phyloP scores from a whole-genome alignment of 1,140 invertebrate genomes.

The Bemisia tabaci region DNA sequence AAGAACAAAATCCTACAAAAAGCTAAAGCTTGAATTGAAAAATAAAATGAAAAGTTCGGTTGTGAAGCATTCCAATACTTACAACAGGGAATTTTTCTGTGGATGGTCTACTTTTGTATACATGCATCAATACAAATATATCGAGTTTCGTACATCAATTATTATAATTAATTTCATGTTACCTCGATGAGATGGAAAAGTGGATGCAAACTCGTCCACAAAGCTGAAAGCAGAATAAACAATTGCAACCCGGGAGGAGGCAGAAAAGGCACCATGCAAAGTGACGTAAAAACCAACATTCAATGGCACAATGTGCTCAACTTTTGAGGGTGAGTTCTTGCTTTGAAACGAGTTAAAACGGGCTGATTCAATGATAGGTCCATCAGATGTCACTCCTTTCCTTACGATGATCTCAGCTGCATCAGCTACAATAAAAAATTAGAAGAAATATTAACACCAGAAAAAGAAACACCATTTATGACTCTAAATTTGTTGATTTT shows the following conservation, averaged over 20 bases:
- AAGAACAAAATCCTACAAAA: no score
- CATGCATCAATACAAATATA: no score
- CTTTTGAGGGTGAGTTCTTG: slow-evolving; percentile 27
- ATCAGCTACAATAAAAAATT: slow-evolving; percentile 33
- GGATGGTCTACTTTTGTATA: no score
- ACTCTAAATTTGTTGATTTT: no score
- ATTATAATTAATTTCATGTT: no score
- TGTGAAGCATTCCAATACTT: no score
- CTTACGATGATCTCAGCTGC: slow-evolving; percentile 41
- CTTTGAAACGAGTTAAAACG: slow-evolving; percentile 35
- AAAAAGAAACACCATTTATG: no score
- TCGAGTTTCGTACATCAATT: no score
- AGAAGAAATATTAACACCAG: no score
- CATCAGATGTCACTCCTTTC: slow-evolving; percentile 50
- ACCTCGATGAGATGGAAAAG: slow-evolving; percentile 7
- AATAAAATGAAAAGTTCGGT: no score
- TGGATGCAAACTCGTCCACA: slow-evolving; percentile 28
- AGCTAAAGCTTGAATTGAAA: no score
- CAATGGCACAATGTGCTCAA: slow-evolving; percentile 45
- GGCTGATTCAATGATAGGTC: slow-evolving; percentile 42
- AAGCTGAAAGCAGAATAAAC: slow-evolving; percentile 60
- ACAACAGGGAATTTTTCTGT: no score
- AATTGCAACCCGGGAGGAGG: slow-evolving; percentile 47
- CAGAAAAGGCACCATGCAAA: slow-evolving; percentile 45
- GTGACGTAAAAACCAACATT: slow-evolving; percentile 53